Base-by-base conservation (phyloP, 2,888 invertebrate genomes). In the Fragum fragum region DNA sequence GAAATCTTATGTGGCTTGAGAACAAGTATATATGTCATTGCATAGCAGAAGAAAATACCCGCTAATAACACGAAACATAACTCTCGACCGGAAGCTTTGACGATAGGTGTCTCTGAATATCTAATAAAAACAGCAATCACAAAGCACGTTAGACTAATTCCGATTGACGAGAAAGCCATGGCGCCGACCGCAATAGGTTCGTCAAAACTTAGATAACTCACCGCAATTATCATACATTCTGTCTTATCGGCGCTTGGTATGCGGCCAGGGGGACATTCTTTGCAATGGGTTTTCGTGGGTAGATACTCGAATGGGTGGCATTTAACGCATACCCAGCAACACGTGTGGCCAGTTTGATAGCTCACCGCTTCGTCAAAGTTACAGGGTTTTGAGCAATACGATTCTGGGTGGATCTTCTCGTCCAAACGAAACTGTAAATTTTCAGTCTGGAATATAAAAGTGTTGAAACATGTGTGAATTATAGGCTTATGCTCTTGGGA, bases 121-220 rank as follows among this genome's bases (percentile, higher is more conserved):
- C 86, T 81, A 3, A 94, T 76, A 86, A 95, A 95, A n/a, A 95
- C 92, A 53, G 90, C 76, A 72, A 93, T 88, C 2, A 95, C 94
- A 73, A 92, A 92, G 3, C 87, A 57, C 0, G 95, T 94, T 1
- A 92, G 83, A n/a, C 92, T 61, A 61, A 95, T 92, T 18, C 95
- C 95, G 0, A 94, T 77, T 0, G 93, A 88, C 5, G 95, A 91
- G 74, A 95, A 94, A 14, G 97, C 96, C 97, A 98, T 98, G 16
- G 98, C 98, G 0, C 97, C 98, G 81, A 98, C 98, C 5, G 98
- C 98, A 97, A 98, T 98, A 68, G 97, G 97, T 85, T 98, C 97
- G 93, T 90, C 92, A 81, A 93, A 93, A 69, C 16, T 97, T 96
- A 95, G 92, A 82, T 94, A 94, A 23, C 90, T 90, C 95, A 98